Evolutionary conservation across 2,888 invertebrate species (phyloP), one percentile per base, ranked within the genome.

Genomic region (Eupithecia tripunctaria): DNA sequence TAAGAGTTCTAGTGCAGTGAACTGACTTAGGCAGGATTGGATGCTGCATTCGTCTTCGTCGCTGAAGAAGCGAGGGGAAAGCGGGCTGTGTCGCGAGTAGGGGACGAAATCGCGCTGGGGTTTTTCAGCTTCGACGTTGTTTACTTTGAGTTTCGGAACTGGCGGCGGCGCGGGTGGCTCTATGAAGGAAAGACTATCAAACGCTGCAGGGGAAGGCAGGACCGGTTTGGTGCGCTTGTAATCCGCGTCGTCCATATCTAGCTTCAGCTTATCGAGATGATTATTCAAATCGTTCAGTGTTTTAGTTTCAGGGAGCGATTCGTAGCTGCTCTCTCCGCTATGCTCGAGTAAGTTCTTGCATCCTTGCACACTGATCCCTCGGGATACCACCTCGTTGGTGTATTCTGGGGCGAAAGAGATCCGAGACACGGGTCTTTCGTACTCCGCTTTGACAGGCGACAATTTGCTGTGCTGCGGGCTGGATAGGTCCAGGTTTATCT

Each of bases 11-110:
- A 97, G 95, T 0, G 97, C 97, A 0, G 98, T 99, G 91, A 99
- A 99, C 88, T 98, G 98, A 85, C 97, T 97, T 69, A 99, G 95
- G 87, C 99, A 99, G 0, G 98, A 98, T 82, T 97, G 96, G 68
- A 99, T 96, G 29, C 98, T 97, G 88, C 97, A 97, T 81, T 97
- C 97, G 60, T 97, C 97, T 71, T 97, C 97, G 79, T 96, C 96
- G 83, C 96, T 96, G 51, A 96, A 95, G 85, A 97, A 97, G 25
- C 97, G 95, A 0, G 96, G 95, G 1, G 96, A 95, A 6, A 96
- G 93, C 1, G 95, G 95, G 60, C 94, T 94, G 78, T 87, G 90
- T 1, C 91, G 87, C 62, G 88, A 86, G 78, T 88, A 89, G 6
- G 90, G 88, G 59, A 90, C 69, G 80, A 86, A 88, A 67, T 93